A percentile compares a stretch with the other conserved stretches of the same genome.
Conservation (phyloP, 2,113 vertebrate genomes). For the Paedocypris sp. region DNA sequence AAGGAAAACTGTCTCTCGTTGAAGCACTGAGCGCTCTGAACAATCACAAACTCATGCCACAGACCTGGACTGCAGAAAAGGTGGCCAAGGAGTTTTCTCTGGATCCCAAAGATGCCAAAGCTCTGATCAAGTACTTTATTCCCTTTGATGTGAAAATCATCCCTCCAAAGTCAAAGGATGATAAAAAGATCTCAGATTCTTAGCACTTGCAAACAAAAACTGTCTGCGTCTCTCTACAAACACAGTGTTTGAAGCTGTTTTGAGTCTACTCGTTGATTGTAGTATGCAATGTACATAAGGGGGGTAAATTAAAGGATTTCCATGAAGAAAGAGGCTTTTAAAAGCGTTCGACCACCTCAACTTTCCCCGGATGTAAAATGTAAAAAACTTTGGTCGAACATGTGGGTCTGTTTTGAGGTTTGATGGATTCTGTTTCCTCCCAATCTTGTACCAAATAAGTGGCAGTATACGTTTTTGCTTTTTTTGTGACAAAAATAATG, state of each 20-base stretch:
- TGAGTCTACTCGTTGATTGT: neutral
- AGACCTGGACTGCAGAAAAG: conserved; percentile 76
- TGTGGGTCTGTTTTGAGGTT: too few species aligned
- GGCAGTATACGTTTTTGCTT: too few species aligned
- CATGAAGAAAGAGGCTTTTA: too few species aligned
- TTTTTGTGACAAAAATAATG: too few species aligned
- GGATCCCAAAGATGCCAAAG: conserved; percentile 69
- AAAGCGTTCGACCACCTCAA: too few species aligned
- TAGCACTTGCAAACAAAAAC: conserved; percentile 41
- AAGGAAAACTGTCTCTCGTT: conserved; percentile 75
- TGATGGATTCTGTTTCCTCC: too few species aligned
- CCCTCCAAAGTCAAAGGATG: conserved; percentile 43
- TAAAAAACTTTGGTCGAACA: too few species aligned
- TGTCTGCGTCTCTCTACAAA: neutral
- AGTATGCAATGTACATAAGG: neutral
- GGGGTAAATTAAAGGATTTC: too few species aligned
- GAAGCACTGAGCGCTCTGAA: conserved; percentile 74
- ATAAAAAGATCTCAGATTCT: conserved; percentile 58
- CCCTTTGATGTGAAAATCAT: conserved; percentile 71
- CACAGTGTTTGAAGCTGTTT: neutral
- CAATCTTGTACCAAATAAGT: too few species aligned
- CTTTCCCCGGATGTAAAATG: too few species aligned
- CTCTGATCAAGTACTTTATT: conserved; percentile 72
- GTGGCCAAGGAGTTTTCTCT: conserved; percentile 77
- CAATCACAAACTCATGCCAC: conserved; percentile 70